Evolutionary conservation across 2,888 invertebrate species (phyloP), one percentile per base, ranked within the genome.

Genomic region (Macaria notata): DNA sequence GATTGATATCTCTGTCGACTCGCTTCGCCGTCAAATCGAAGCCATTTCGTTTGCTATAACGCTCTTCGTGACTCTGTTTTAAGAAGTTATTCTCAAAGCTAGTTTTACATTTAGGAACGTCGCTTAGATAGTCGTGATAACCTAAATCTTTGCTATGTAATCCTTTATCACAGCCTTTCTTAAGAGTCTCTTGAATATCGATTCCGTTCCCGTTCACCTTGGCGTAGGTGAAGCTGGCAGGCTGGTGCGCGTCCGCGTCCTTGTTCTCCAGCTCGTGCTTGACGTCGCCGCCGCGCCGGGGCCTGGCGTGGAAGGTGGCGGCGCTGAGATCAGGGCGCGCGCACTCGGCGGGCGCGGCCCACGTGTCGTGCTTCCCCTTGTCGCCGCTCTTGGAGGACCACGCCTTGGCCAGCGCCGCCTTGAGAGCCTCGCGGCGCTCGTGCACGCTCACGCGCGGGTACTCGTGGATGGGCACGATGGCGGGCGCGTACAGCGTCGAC

Each of bases 401-500:
- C 48, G 90, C 92, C 67, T 88, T 89, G 60, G 92, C 92, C 62
- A 92, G 84, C 56, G 92, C 92, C 54, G 92, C 92, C 69, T 92
- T 89, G 38, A 92, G 82, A 54, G 92, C 92, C 71, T 92, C 92
- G 66, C 92, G 83, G 65, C 92, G 78, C 77, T 92, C 92, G 64
- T 92, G 92, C 75, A 92, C 90, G 84, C 92, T 92, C 71, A 94
- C 92, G 71, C 93, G 83, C 50, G 93, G 93, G 78, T 93, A 93
- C 79, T 93, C 93, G 83, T 93, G 93, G 73, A 93, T 88, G 61
- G 93, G 92, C 66, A 92, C 92, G 70, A 93, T 92, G 69, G 91
- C 92, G 58, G 92, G 91, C 64, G 91, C 91, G 72, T 91, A 91
- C 66, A 91, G 77, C 70, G 88, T 85, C 65, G 90, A 88, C 63